Evolutionary conservation across 2,113 vertebrate genomes (phyloP).

Genomic region (Phocoena sinus): DNA sequence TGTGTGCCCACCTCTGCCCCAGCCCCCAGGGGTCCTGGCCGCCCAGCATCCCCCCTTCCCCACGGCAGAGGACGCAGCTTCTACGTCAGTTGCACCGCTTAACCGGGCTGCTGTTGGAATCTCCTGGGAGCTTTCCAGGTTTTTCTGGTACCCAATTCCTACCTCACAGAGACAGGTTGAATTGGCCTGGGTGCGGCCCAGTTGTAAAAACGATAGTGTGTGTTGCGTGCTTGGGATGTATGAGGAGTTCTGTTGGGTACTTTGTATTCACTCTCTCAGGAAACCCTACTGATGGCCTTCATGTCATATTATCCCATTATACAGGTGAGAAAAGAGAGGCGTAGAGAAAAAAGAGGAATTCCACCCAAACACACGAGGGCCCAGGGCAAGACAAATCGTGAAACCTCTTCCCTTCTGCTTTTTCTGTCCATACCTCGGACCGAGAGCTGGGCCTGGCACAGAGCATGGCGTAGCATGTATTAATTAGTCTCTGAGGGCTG

Average conservation of each 20-base stretch:
- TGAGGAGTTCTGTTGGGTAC: not conserved
- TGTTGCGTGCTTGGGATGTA: fast-evolving
- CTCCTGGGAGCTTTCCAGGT: no score
- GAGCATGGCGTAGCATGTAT: fast-evolving
- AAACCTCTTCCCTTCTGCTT: not conserved
- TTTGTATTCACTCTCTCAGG: fast-evolving
- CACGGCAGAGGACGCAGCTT: fast-evolving
- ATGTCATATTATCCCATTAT: not conserved
- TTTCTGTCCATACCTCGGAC: not conserved
- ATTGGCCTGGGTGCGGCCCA: not conserved
- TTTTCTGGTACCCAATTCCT: no score
- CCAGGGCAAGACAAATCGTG: fast-evolving
- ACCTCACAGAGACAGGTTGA: not conserved
- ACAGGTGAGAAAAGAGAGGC: not conserved
- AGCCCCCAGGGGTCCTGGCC: not conserved
- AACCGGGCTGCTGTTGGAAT: not conserved
- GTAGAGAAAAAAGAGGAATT: not conserved
- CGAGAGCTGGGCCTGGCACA: not conserved
- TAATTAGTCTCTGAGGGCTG: no score
- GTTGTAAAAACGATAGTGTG: not conserved
- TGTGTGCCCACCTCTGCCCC: not conserved
- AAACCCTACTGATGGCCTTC: no score
- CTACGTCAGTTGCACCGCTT: fast-evolving
- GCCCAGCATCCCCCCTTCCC: not conserved
- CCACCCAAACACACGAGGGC: not conserved